Base-by-base conservation (phyloP, 2,113 vertebrate genomes). In the Cochlearius cochlearius region DNA sequence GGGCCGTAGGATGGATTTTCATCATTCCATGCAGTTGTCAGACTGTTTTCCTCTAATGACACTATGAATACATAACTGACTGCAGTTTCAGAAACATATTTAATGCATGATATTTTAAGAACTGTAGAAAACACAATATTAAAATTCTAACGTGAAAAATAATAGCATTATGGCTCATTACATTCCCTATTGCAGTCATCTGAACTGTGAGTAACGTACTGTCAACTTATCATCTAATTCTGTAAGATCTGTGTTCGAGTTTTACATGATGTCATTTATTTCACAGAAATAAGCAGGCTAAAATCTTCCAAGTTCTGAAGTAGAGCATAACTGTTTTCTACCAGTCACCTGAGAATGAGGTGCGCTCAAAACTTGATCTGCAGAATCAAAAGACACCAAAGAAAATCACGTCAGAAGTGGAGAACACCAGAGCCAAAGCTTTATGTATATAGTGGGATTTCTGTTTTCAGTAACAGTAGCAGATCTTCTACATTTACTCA, bases 61-160 rank as follows among this genome's bases (percentile, higher is more conserved):
- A 90, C 90, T 91, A 90, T 88, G 72, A 95, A 97, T 94, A 92
- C 58, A 84, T 75, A 96, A 96, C 64, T 96, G 59, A 80, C 86
- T 56, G 73, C 75, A 25, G 67, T 95, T 97, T 96, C 94, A 79
- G 73, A 84, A 92, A 90, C 77, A 97, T 95, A 91, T 97, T 98
- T 98, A 97, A 98, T 97, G 92, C 78, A 96, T 96, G 92, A 86
- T 97, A 93, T 97, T 98, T 98, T 97, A 97, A 97, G 78, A 95
- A 94, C 92, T 95, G 58, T 88, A 95, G 84, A 97, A 98, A 98
- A 96, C 52, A 97, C 66, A 97, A 55, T 94, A 96, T 97, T 98
- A 97, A 98, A 97, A 97, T 97, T 97, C 91, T 83, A 96, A 96
- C 74, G 17, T 97, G 95, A 97, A 98, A 98, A 98, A 97, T 98